phyloP scores from a whole-genome alignment of 2,113 vertebrate genomes.

The Amazona guildingii region DNA sequence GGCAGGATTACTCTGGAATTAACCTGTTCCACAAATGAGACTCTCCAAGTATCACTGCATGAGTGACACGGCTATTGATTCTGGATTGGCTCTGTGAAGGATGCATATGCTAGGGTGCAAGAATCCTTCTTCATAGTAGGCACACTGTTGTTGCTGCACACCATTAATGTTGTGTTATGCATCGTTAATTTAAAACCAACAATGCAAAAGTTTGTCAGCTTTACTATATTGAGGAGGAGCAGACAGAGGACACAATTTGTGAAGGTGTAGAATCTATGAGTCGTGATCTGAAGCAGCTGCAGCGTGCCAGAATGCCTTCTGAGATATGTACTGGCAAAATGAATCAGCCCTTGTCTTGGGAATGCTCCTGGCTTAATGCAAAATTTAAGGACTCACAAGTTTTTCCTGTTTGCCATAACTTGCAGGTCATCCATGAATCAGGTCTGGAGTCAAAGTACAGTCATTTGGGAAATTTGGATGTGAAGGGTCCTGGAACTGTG shows the following conservation, averaged over 20 bases:
- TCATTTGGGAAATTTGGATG: not conserved
- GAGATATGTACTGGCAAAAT: not conserved
- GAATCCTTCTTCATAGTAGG: not conserved
- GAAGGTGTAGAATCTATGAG: not conserved
- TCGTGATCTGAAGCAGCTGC: not conserved
- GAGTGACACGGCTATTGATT: not conserved
- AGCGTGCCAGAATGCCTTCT: not conserved
- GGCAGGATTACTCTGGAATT: not conserved
- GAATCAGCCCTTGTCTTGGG: not conserved
- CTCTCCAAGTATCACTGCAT: not conserved
- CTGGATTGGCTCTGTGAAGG: not conserved
- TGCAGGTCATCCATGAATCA: not conserved
- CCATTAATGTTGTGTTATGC: not conserved
- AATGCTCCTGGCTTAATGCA: not conserved
- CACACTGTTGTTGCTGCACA: not conserved
- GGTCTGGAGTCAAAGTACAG: not conserved
- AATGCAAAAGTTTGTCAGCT: not conserved
- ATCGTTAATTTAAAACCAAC: not conserved
- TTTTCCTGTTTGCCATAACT: not conserved
- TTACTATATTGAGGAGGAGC: not conserved
- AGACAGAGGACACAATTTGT: not conserved
- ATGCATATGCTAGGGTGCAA: not conserved
- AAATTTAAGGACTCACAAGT: not conserved
- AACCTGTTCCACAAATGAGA: not conserved
- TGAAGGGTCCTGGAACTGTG: not conserved